Evolutionary conservation across 2,113 vertebrate genomes (phyloP).

Genomic region (Antidorcas marsupialis): DNA sequence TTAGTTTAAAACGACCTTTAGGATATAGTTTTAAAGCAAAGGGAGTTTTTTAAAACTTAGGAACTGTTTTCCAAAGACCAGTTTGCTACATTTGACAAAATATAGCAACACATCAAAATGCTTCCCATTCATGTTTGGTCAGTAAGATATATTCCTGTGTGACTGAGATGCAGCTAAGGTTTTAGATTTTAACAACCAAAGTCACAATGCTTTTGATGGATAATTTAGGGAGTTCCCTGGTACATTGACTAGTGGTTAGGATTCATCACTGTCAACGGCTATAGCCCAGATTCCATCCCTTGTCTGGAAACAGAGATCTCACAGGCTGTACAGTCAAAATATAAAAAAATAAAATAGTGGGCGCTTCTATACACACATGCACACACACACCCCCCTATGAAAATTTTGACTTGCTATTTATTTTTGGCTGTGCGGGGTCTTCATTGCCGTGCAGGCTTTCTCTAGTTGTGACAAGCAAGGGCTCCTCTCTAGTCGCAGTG

Average conservation of each 20-base stretch:
- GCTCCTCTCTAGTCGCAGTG: not conserved
- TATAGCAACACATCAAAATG: not conserved
- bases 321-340: not conserved
- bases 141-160: not conserved
- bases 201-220: not conserved
- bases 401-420: not conserved
- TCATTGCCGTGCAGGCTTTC: not conserved
- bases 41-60: not conserved
- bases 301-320: not conserved
- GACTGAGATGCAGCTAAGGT: not conserved
- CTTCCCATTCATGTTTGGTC: not conserved
- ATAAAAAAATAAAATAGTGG: not conserved
- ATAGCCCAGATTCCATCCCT: not conserved
- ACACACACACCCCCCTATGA: not conserved
- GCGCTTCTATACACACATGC: not conserved
- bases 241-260: not conserved
- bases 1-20: not conserved
- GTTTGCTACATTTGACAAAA: not conserved
- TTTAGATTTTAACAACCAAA: not conserved
- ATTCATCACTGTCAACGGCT: not conserved
- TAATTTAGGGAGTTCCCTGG: not conserved
- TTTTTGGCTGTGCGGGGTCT: not conserved
- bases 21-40: not conserved
- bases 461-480: not conserved
- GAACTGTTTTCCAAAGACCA: not conserved